These are phyloP conservation scores for Podarcis lilfordi DNA, from an alignment of 2,797 vertebrate species.

Conservation along the genomic window DNA sequence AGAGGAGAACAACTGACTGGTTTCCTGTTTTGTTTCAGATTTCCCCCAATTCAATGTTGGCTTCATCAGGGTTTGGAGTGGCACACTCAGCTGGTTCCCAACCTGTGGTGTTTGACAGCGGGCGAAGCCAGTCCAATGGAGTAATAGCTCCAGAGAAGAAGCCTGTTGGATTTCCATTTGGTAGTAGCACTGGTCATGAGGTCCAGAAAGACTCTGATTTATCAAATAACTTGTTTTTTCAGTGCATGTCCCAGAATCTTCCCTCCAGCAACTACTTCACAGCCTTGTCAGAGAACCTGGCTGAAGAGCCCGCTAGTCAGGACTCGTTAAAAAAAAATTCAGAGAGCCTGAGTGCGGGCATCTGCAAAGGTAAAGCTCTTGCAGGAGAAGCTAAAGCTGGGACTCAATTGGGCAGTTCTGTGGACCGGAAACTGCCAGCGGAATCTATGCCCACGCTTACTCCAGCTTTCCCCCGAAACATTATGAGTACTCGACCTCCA, in stretches of 20 bases:
- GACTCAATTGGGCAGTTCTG: conserved; percentile 83
- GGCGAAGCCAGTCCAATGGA: conserved; percentile 85
- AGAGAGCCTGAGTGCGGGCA: conserved; percentile 77
- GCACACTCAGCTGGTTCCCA: conserved; percentile 80
- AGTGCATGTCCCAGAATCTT: conserved; percentile 94
- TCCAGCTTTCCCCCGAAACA: conserved; percentile 85
- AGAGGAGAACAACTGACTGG: conserved; percentile 28
- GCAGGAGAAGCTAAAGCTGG: conserved; percentile 84
- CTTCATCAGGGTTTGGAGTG: conserved; percentile 85
- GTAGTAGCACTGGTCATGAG: conserved; percentile 81
- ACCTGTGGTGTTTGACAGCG: conserved; percentile 78
- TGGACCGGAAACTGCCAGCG: conserved; percentile 80
- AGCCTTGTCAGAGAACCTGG: conserved; percentile 88
- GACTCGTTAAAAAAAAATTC: conserved; percentile 87
- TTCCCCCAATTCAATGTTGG: conserved; percentile 80
- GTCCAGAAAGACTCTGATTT: conserved; percentile 83
- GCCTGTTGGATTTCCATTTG: conserved; percentile 88
- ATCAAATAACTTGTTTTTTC: conserved; percentile 97
- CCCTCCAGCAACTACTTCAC: conserved; percentile 93
- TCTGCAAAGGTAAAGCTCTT: conserved; percentile 75
- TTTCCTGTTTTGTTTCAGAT: conserved; percentile 79
- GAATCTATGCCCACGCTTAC: conserved; percentile 87
- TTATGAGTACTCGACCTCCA: conserved; percentile 82
- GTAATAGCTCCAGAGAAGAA: conserved; percentile 84
- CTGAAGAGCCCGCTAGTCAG: conserved; percentile 85